Conservation (phyloP, 53 echinoderm and acorn worm genomes). For the Pentamera pediparva region DNA sequence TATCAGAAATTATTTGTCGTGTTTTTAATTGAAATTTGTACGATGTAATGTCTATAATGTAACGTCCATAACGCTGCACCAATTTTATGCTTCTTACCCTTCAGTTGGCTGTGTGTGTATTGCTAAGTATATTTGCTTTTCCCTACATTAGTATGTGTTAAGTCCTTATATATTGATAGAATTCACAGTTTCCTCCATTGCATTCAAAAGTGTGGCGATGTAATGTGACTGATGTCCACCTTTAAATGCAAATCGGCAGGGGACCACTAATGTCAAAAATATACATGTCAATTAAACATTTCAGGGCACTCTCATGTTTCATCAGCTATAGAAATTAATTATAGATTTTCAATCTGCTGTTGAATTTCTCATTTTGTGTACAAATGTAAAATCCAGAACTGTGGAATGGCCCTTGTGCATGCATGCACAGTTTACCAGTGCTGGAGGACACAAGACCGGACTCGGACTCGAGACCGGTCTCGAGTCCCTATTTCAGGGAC, state of each 20-base stretch:
- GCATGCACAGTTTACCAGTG: no score
- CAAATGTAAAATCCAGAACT: neutral
- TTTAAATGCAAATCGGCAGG: neutral
- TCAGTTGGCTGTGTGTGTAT: neutral
- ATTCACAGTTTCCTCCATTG: neutral
- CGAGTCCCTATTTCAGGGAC: no score
- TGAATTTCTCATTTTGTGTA: neutral
- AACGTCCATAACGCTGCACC: neutral
- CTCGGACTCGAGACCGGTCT: no score
- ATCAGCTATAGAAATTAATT: neutral
- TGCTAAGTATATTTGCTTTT: neutral
- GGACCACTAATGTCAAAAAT: neutral
- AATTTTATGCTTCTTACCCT: neutral
- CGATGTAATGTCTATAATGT: neutral
- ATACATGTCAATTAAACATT: neutral
- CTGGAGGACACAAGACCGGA: no score
- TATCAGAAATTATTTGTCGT: no score
- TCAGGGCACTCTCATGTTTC: neutral
- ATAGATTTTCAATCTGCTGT: neutral
- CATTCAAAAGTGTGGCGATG: no score
- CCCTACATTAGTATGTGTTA: neutral
- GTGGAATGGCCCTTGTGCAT: neutral
- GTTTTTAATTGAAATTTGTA: no score
- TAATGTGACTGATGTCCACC: neutral
- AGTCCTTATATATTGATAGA: neutral